Base-by-base conservation (phyloP, 1,140 invertebrate species). In the Cydia pomonella region DNA sequence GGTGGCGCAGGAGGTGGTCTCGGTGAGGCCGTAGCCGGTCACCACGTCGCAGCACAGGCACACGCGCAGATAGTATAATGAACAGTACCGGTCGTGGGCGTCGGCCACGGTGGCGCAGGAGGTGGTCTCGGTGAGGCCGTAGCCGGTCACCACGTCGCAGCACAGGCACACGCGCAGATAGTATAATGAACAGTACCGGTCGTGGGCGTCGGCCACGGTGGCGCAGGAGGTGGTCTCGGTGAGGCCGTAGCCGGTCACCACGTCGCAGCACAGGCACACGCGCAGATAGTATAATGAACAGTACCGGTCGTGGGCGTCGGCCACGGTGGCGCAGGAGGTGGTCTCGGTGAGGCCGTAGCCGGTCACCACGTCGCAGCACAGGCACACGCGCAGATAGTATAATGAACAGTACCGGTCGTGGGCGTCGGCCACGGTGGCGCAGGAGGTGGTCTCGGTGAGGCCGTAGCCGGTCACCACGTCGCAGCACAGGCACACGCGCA, bases 291-390 rank as follows among this genome's bases (percentile, higher is more conserved):
- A n/a, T n/a, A n/a, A n/a, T n/a, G n/a, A n/a, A n/a, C 99, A 3
- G 47, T 53, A 78, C 74, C 88, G 82, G 85, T 86, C 84, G 79
- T 81, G 80, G 96, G 96, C 92, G 88, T 98, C 96, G 95, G 97
- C 97, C 73, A 99, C 96, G 18, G 97, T 97, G 29, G 97, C 98
- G 85, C 97, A 98, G 2, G 98, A 98, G 80, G 97, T 97, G 10
- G 98, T 99, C 95, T 99, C 99, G 1, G 99, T 99, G 44, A 99
- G 95, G 7, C 99, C 99, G 93, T 99, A 99, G 64, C 99, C 99
- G 89, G 99, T 98, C 69, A 97, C 95, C 25, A 99, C 95, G 63
- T 96, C 96, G 62, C 97, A 96, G 88, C 98, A 99, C 25, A 99
- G 95, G 87, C 98, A 99, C 75, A 97, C 96, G 88, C 98, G 97